Conservation (phyloP, 1,140 invertebrate genomes). For the Halotydeus destructor region DNA sequence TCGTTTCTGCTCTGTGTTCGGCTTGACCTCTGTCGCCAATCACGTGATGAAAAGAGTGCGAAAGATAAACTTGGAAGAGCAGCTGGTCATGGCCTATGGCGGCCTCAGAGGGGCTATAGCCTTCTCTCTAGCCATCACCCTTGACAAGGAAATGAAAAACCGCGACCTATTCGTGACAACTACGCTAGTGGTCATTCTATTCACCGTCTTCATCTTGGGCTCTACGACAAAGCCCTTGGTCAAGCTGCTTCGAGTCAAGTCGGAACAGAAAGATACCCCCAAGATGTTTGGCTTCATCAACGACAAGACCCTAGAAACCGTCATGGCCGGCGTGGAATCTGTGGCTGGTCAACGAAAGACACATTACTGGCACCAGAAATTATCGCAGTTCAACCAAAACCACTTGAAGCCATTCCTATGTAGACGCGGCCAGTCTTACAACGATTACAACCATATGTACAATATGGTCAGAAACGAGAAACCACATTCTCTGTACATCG, state of each 20-base stretch:
- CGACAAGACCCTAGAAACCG: constrained; percentile 27
- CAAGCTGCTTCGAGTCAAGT: constrained; percentile 33
- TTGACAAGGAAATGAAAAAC: constrained; percentile 24
- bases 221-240: constrained; percentile 41
- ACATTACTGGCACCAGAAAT: too few species aligned
- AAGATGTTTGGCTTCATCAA: constrained; percentile 31
- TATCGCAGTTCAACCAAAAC: too few species aligned
- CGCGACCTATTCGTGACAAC: constrained; percentile 33
- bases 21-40: constrained; percentile 32
- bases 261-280: constrained; percentile 21
- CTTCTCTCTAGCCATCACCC: constrained; percentile 36
- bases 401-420: too few species aligned
- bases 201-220: constrained; percentile 43
- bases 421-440: too few species aligned
- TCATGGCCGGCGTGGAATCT: constrained; percentile 1
- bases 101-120: constrained; percentile 42
- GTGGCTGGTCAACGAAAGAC: neutral
- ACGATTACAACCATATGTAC: too few species aligned
- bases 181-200: constrained; percentile 38
- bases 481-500: too few species aligned
- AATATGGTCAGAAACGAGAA: too few species aligned
- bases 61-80: constrained; percentile 33
- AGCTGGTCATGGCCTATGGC: constrained; percentile 42
- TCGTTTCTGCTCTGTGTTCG: constrained; percentile 28
- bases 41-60: constrained; percentile 24